Percentiles rank a stretch among this genome's conserved stretches.
Conservation (phyloP, 2,797 vertebrate genomes). For the Neosilurus hyrtlii region DNA sequence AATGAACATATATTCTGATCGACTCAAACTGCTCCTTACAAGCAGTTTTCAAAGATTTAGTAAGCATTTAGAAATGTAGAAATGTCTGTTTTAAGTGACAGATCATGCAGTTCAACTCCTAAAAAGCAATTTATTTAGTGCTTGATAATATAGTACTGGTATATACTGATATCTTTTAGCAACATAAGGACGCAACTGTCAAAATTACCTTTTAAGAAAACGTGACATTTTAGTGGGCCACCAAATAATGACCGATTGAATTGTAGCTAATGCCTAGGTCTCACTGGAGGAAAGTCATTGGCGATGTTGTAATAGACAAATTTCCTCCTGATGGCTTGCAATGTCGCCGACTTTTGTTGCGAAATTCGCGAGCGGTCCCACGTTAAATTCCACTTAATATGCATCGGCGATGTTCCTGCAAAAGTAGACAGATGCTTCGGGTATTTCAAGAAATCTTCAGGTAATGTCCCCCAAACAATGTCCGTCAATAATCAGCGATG, state of each 20-base stretch:
- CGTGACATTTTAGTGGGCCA: background rate
- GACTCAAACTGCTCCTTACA: background rate
- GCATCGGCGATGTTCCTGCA: too few species aligned
- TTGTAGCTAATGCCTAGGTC: background rate
- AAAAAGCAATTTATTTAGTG: background rate
- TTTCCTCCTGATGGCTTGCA: too few species aligned
- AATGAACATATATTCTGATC: background rate
- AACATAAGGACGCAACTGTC: background rate
- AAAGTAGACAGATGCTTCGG: too few species aligned
- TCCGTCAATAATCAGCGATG: too few species aligned
- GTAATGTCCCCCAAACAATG: too few species aligned
- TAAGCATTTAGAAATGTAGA: background rate
- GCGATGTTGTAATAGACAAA: too few species aligned
- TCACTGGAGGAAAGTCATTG: too few species aligned
- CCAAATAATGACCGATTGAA: constrained; percentile 15
- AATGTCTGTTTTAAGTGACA: background rate
- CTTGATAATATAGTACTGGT: background rate
- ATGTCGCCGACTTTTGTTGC: too few species aligned
- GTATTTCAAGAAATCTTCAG: too few species aligned
- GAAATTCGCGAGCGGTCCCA: too few species aligned
- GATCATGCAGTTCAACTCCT: background rate
- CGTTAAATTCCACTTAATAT: too few species aligned
- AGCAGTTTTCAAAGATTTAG: background rate
- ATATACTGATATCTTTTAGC: background rate
- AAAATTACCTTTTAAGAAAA: background rate